Conservation (phyloP, 2,113 vertebrate species). For the Gambusia affinis region DNA sequence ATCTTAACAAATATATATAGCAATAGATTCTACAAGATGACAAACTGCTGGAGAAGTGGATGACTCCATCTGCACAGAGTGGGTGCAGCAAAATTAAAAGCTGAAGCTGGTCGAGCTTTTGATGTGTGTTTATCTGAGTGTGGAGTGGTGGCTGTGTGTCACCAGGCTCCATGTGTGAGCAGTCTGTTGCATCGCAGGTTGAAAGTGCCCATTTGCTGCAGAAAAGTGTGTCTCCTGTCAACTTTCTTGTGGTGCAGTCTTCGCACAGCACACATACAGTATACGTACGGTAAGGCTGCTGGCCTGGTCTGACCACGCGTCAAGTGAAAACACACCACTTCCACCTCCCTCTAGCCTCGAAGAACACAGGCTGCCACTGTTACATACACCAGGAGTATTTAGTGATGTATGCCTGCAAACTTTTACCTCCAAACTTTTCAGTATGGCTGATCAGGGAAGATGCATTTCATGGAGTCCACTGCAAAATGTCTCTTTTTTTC, state of each 20-base stretch:
- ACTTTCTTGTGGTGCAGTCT: conserved; percentile 47
- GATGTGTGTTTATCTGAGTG: conserved; percentile 59
- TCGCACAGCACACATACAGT: conserved; percentile 29
- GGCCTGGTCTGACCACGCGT: conserved; percentile 21
- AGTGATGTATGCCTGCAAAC: conserved; percentile 13
- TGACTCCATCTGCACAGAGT: conserved; percentile 3
- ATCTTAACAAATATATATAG: background rate
- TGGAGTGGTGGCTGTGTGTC: conserved; percentile 42
- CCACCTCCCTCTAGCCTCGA: conserved; percentile 25
- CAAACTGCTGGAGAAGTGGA: conserved; percentile 1
- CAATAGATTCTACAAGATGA: background rate
- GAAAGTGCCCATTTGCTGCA: background rate
- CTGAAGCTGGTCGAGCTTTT: conserved; percentile 20
- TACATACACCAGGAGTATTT: conserved; percentile 30
- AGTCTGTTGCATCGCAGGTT: conserved; percentile 7
- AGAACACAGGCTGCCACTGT: conserved; percentile 66
- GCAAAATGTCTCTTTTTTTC: conserved; percentile 12
- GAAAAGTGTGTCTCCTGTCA: conserved; percentile 16
- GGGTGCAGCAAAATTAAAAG: conserved; percentile 42
- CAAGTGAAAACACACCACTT: conserved; percentile 22
- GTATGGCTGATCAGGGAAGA: conserved; percentile 14
- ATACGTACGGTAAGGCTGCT: conserved; percentile 26
- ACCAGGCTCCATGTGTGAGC: conserved; percentile 32
- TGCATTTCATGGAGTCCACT: background rate
- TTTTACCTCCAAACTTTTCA: conserved; percentile 18